These are phyloP conservation scores for Oenanthe melanoleuca DNA, from an alignment of 2,113 vertebrate species.

Conservation along the genomic window DNA sequence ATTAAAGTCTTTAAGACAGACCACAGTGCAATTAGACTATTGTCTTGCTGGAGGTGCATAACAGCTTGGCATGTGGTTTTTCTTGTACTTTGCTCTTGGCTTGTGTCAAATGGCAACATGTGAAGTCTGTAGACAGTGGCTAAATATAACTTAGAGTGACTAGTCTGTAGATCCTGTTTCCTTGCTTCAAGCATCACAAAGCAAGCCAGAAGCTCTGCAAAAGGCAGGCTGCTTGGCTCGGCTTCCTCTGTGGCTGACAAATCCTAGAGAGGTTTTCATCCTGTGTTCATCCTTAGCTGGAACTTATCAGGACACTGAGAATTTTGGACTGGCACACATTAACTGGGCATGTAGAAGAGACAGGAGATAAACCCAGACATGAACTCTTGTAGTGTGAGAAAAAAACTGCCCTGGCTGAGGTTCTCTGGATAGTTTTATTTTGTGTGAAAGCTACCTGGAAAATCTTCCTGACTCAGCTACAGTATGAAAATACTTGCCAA, in stretches of 20 bases:
- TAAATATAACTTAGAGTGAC: neutral
- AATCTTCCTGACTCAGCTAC: neutral
- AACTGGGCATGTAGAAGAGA: neutral
- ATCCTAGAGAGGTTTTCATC: neutral
- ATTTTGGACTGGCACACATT: neutral
- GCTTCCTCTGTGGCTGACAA: neutral
- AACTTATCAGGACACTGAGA: neutral
- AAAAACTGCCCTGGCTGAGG: neutral
- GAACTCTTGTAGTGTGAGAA: neutral
- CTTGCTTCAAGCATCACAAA: neutral
- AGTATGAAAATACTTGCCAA: neutral
- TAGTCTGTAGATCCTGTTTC: neutral
- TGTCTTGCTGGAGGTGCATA: constrained; percentile 47
- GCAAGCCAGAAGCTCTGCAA: neutral
- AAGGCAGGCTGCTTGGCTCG: neutral
- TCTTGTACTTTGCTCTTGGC: constrained; percentile 27
- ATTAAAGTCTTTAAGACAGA: constrained; percentile 61
- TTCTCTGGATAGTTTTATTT: neutral
- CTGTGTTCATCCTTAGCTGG: neutral
- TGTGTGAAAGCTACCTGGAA: neutral
- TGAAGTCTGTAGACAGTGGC: neutral
- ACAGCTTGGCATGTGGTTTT: constrained; percentile 62
- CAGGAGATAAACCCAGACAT: neutral
- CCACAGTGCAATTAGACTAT: constrained; percentile 67
- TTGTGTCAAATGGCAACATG: neutral